Conservation (phyloP, 2,113 vertebrate genomes). For the Melozone crissalis region DNA sequence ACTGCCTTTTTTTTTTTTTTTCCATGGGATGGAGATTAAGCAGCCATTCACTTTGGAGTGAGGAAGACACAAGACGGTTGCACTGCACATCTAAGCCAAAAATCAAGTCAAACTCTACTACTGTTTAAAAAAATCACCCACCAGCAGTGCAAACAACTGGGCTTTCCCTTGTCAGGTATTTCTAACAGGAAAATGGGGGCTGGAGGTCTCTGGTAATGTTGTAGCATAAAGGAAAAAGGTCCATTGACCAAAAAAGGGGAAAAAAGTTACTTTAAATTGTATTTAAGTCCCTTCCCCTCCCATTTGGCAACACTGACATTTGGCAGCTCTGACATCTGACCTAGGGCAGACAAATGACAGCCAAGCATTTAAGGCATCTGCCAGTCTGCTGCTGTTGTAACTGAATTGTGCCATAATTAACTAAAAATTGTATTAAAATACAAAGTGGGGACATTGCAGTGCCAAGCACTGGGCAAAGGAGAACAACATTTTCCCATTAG, state of each 20-base stretch:
- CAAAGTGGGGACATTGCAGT: neutral
- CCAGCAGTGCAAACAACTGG: neutral
- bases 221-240: neutral
- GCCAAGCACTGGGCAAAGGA: neutral
- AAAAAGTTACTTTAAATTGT: neutral
- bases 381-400: neutral
- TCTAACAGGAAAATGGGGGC: neutral
- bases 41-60: neutral
- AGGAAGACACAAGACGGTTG: neutral
- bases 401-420: neutral
- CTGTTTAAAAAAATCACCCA: neutral
- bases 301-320: neutral
- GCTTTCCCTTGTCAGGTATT: neutral
- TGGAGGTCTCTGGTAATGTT: neutral
- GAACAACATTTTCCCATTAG: neutral
- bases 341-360: constrained; percentile 2
- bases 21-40: neutral
- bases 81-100: neutral
- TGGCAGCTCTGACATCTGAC: constrained; percentile 39
- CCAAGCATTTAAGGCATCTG: neutral
- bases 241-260: neutral
- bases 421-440: neutral
- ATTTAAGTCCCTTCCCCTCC: neutral
- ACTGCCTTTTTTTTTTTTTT: neutral
- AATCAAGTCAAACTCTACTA: neutral